Evolutionary conservation across 2,888 invertebrate genomes (phyloP).

Genomic region (Drosophila melanocephala): DNA sequence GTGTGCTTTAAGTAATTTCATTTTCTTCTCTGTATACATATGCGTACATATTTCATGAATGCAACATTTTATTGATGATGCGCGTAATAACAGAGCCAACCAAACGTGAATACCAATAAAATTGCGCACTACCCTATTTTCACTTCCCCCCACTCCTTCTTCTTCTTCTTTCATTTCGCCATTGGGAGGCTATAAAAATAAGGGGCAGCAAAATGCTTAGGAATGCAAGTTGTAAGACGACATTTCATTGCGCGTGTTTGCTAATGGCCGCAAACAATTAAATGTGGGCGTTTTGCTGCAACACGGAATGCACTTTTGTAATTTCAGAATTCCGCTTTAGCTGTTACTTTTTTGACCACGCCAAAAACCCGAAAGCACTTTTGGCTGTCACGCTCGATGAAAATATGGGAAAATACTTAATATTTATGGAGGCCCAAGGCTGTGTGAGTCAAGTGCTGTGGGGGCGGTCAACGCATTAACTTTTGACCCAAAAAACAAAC

Average conservation of each 20-base stretch:
- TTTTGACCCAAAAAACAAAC: slow-evolving; percentile 52
- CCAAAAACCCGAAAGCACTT: slow-evolving; percentile 27
- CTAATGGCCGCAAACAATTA: slow-evolving; percentile 55
- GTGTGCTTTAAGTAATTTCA: not conserved
- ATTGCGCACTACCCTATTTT: not conserved
- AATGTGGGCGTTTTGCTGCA: slow-evolving; percentile 46
- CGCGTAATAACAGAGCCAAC: slow-evolving; percentile 7
- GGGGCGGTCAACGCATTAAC: slow-evolving; percentile 41
- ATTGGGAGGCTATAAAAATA: slow-evolving; percentile 9
- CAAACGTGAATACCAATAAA: slow-evolving; percentile 23
- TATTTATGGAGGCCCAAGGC: slow-evolving; percentile 27
- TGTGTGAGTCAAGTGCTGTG: not conserved
- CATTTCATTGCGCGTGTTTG: slow-evolving; percentile 34
- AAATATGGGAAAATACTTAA: slow-evolving; percentile 35
- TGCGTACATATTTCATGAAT: not conserved
- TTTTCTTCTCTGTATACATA: not conserved
- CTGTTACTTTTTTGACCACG: slow-evolving; percentile 39
- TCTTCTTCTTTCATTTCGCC: not conserved
- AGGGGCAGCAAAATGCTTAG: slow-evolving; percentile 2
- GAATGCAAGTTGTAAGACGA: slow-evolving; percentile 28
- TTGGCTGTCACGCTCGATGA: slow-evolving; percentile 50
- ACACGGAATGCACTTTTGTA: slow-evolving; percentile 36
- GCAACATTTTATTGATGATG: slow-evolving; percentile 30
- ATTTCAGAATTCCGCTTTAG: slow-evolving; percentile 24
- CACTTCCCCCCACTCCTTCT: not conserved